These are phyloP conservation scores for Tinea pellionella DNA, from an alignment of 2,888 invertebrate genomes.

Conservation along the genomic window DNA sequence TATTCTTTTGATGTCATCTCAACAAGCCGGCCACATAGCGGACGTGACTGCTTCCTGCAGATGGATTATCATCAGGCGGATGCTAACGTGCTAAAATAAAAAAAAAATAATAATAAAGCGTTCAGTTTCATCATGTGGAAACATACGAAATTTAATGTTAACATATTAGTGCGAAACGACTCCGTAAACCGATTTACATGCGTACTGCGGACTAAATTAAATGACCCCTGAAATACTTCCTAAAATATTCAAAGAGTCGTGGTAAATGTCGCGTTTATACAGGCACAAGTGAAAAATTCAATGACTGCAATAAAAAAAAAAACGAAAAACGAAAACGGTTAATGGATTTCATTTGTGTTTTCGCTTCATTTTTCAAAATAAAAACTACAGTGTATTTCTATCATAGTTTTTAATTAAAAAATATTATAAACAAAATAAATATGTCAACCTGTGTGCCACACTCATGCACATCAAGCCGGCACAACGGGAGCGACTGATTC, in stretches of 20 bases:
- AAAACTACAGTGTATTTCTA: too few species aligned
- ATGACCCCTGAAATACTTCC: slow-evolving; percentile 37
- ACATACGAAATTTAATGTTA: not conserved
- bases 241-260: slow-evolving; percentile 35
- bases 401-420: too few species aligned
- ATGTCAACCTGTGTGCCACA: too few species aligned
- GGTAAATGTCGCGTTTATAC: slow-evolving; percentile 8
- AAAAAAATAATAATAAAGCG: too few species aligned
- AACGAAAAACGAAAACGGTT: not conserved
- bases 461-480: too few species aligned
- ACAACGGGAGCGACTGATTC: too few species aligned
- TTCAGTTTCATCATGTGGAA: not conserved
- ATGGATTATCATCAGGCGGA: too few species aligned
- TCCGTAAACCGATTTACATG: slow-evolving; percentile 28
- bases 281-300: slow-evolving; percentile 12
- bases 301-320: slow-evolving; percentile 4
- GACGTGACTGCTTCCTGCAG: too few species aligned
- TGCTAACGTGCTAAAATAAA: too few species aligned
- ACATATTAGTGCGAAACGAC: slow-evolving; percentile 9
- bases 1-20: too few species aligned
- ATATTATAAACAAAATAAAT: too few species aligned
- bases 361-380: not conserved
- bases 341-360: not conserved
- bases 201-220: slow-evolving; percentile 29
- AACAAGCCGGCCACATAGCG: too few species aligned